Conservation (phyloP, 1,140 invertebrate genomes). For the Venturia canescens region DNA sequence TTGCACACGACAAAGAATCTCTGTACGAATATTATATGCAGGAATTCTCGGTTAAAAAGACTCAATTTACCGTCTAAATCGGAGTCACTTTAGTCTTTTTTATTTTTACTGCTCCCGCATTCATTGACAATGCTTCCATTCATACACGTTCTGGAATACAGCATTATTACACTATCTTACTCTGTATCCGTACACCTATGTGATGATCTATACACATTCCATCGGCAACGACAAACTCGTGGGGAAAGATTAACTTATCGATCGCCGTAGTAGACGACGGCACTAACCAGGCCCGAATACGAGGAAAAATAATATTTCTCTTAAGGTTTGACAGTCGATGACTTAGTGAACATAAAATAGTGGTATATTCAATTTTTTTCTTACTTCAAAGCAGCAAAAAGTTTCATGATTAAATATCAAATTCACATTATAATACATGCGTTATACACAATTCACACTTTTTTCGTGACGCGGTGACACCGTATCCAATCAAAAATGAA, state of each 20-base stretch:
- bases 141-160: conserved; percentile 7
- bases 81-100: not conserved
- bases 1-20: conserved; percentile 3
- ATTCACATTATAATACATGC: too few relatives aligned
- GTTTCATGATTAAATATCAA: too few relatives aligned
- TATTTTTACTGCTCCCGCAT: not conserved
- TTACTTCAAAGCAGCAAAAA: too few relatives aligned
- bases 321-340: too few relatives aligned
- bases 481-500: too few relatives aligned
- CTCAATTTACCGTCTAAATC: not conserved
- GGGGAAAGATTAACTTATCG: conserved; percentile 30
- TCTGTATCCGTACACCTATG: not conserved
- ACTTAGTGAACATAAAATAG: too few relatives aligned
- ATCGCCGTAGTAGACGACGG: not conserved
- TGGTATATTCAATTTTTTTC: too few relatives aligned
- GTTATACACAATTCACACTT: too few relatives aligned
- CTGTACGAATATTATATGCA: conserved; percentile 1
- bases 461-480: too few relatives aligned
- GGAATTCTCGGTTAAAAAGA: not conserved
- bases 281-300: too few relatives aligned
- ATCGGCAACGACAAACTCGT: conserved; percentile 6
- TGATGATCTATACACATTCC: not conserved
- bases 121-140: conserved; percentile 36
- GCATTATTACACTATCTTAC: not conserved
- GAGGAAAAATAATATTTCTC: too few relatives aligned